Base-by-base conservation (phyloP, 2,113 vertebrate species). In the Conger conger region DNA sequence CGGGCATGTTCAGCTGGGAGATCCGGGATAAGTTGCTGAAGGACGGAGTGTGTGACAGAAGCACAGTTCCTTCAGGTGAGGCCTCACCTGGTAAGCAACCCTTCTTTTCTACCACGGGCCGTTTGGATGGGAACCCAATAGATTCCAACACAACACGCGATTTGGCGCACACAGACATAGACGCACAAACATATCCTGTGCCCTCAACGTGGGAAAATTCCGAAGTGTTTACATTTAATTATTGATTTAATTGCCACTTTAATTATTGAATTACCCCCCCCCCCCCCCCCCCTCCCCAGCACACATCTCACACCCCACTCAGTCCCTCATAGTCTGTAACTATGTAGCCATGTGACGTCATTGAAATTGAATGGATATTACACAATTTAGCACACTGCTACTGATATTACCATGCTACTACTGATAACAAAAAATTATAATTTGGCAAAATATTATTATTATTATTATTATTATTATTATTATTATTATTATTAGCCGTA, bases 51-150 rank as follows among this genome's bases (percentile, higher is more conserved):
- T 99, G 98, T 18, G 98, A 99, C 93, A 92, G 97, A 84, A 97
- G 97, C 94, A 96, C 97, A 0, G 97, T 98, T 90, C 98, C 98
- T 93, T 99, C 98, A 99, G 98, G 98, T 99, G 97, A 98, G 98
- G 93, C 94, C 90, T 90, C 92, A 86, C 92, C 93, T 88, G 94
- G 94, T 95, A 95, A 95, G 94, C 87, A 77, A 42, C 84, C 8
- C 87, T 92, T 90, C 83, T 89, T 87, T 85, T 83, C 60, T 88
- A 33, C 78, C 84, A 80, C 79, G 37, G 27, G 37, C n/a, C n/a
- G 82, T 40, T 60, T 85, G 30, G 36, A 54, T 36, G 76, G 35
- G 33, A 35, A 84, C 73, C 16, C 18, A 42, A n/a, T 73, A 73
- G n/a, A 33, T 73, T 30, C n/a, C 1, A 33, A 73, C 33, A 33